Evolutionary conservation across 2,888 invertebrate species (phyloP).

Genomic region (Coelopa pilipes): DNA sequence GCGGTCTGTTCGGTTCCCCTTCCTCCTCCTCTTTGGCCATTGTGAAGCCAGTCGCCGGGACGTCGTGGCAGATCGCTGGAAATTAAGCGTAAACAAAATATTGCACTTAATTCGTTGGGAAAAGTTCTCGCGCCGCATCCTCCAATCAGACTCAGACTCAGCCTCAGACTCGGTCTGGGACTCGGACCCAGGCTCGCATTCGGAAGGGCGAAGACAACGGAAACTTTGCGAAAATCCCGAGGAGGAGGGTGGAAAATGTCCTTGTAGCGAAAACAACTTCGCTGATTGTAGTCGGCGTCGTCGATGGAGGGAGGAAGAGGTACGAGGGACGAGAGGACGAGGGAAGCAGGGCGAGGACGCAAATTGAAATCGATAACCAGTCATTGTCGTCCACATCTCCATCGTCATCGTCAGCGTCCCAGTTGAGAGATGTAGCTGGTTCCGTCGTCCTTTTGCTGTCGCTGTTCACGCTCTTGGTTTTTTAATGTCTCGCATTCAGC

Average conservation of each 20-base stretch:
- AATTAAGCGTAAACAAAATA: slow-evolving; percentile 50
- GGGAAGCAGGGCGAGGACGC: background rate
- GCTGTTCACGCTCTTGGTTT: no score
- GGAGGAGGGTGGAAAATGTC: slow-evolving; percentile 10
- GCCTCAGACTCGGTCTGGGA: no score
- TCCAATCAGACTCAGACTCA: slow-evolving; percentile 13
- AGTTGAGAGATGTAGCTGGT: no score
- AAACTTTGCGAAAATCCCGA: background rate
- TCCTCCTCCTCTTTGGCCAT: background rate
- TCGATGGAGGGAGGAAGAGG: background rate
- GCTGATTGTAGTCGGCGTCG: slow-evolving; percentile 20
- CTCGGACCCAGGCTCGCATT: no score
- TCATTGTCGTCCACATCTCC: background rate
- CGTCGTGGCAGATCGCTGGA: slow-evolving; percentile 38
- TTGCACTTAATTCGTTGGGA: slow-evolving; percentile 43
- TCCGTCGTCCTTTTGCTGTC: no score
- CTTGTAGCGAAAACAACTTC: slow-evolving; percentile 20
- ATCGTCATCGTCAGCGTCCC: background rate
- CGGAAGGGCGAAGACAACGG: slow-evolving; percentile 14
- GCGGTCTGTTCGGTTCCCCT: no score
- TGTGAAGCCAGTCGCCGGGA: background rate
- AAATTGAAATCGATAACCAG: slow-evolving; percentile 29
- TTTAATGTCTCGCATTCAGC: no score
- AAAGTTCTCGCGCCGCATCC: slow-evolving; percentile 4
- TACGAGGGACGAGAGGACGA: background rate